Base-by-base conservation (phyloP, 2,797 vertebrate species). In the Myripristis murdjan region DNA sequence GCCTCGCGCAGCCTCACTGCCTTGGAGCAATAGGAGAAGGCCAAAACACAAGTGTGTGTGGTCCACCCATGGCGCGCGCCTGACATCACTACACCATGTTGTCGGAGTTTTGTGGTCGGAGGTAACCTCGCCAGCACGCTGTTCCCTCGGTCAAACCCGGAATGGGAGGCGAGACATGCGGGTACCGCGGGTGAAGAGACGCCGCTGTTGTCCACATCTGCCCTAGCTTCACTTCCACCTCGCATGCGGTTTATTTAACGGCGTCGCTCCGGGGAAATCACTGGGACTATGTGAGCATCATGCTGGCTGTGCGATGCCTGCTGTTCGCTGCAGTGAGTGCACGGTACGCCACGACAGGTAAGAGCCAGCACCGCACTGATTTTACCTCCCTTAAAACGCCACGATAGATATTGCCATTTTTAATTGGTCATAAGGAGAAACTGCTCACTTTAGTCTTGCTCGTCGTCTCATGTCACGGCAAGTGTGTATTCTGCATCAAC, bases 251-350 rank as follows among this genome's bases (percentile, higher is more conserved):
- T 64, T 71, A 43, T 86, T 51, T 82, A 80, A 79, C 88, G 81
- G 86, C 78, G 82, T 77, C 18, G 83, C 80, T 86, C 71, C 72
- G 80, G 69, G 81, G 85, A 85, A 46, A 87, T 64, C 90, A 70
- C 70, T 43, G 90, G 91, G 95, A 94, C 90, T 95, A 96, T 97
- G 96, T 89, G 91, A 95, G 92, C 94, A 93, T 84, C 94, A 97
- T 97, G 97, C 95, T 93, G 84, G 91, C 92, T 81, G 93, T 94
- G 93, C 94, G 91, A 90, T 94, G 93, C 90, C 94, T 97, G 95
- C 93, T 97, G 91, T 93, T 95, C 88, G 95, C 95, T 87, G 94
- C 95, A 84, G 92, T 93, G 75, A 92, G 91, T 82, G 91, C 90
- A 73, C 92, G 93, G 72, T 89, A 93, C 77, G 82, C 94, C 78